phyloP scores from a whole-genome alignment of 2,113 vertebrate genomes.

The Campylomormyrus tamandua region DNA sequence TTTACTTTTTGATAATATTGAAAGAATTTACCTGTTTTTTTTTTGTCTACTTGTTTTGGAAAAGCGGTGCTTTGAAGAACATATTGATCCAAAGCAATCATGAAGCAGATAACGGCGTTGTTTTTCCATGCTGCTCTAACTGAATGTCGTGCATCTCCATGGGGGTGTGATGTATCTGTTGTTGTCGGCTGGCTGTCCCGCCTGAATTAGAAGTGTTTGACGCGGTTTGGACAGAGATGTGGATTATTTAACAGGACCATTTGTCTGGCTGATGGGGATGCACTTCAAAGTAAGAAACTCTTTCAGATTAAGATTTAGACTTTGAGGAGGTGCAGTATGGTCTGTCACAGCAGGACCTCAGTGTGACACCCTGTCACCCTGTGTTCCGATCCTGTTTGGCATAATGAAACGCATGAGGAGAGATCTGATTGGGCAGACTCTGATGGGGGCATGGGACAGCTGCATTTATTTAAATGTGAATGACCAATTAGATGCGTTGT shows the following conservation, averaged over 20 bases:
- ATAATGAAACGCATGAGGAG: background rate
- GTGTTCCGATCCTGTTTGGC: background rate
- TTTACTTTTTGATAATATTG: background rate
- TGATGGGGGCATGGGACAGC: background rate
- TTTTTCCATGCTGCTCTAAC: background rate
- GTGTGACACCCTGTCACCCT: conserved; percentile 18
- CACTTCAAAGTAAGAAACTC: background rate
- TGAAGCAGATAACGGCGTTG: background rate
- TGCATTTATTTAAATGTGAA: conserved; percentile 50
- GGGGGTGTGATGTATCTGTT: background rate
- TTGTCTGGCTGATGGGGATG: background rate
- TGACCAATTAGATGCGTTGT: conserved; percentile 21
- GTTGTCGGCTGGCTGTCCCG: background rate
- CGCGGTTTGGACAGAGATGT: background rate
- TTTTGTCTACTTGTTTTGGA: background rate
- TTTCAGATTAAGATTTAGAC: background rate
- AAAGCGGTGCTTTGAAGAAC: background rate
- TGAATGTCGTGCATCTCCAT: background rate
- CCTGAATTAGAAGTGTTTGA: background rate
- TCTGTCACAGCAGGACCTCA: background rate
- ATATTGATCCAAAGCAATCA: background rate
- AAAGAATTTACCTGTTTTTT: background rate
- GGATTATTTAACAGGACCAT: background rate
- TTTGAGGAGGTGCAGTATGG: background rate
- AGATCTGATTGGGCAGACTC: conserved; percentile 15